These are phyloP conservation scores for Xiphorhynchus erythropygius DNA, from an alignment of 2,797 vertebrate genomes.

Conservation along the genomic window DNA sequence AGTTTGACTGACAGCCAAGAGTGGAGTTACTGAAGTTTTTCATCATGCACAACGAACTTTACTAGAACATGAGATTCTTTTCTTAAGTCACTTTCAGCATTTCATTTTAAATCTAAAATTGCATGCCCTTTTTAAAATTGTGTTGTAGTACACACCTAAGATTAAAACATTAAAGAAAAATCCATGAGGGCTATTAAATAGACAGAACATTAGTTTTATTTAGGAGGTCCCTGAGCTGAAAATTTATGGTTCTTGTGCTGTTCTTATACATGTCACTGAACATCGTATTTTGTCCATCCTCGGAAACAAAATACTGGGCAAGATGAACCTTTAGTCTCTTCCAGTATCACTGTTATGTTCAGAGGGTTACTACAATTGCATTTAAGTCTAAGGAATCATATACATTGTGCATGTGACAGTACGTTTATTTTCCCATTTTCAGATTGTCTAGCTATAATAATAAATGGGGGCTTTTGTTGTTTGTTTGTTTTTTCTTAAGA, in stretches of 20 bases:
- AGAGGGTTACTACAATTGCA: not conserved
- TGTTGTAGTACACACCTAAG: not conserved
- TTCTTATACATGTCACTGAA: not conserved
- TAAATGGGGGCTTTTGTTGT: not conserved
- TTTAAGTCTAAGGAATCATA: not conserved
- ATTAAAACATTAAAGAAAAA: not conserved
- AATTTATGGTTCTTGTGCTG: not conserved
- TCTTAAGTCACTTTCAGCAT: not conserved
- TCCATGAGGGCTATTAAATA: not conserved
- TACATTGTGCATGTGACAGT: not conserved
- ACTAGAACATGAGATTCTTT: not conserved
- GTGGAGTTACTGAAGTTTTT: not conserved
- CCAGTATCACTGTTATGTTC: not conserved
- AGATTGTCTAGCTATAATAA: not conserved
- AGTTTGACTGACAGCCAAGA: constrained; percentile 18
- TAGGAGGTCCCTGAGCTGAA: not conserved
- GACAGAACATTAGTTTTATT: not conserved
- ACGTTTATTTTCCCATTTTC: not conserved
- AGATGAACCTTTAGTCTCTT: not conserved
- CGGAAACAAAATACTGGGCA: not conserved
- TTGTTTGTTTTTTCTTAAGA: not conserved
- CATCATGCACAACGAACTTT: not conserved
- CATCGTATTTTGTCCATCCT: not conserved
- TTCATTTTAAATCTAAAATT: not conserved
- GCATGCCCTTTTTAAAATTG: not conserved